A percentile compares a stretch with the other conserved stretches of the same genome.
These are phyloP conservation scores for Chrysolina americana DNA, from an alignment of 2,888 invertebrate genomes.

Conservation along the genomic window DNA sequence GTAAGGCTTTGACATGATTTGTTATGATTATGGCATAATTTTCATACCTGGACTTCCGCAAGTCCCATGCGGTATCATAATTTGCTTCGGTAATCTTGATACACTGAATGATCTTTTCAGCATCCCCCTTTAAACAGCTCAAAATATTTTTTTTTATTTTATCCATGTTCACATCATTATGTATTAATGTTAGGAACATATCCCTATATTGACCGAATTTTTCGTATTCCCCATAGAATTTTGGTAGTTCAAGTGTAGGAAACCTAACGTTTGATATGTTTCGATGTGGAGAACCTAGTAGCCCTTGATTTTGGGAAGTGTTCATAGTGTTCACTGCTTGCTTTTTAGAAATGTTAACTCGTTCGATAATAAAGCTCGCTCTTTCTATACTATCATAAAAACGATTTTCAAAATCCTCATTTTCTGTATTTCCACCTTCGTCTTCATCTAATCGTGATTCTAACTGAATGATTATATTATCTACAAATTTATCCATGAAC, in stretches of 20 bases:
- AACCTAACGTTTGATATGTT: constrained; percentile 2
- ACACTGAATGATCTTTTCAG: not conserved
- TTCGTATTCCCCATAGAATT: constrained; percentile 27
- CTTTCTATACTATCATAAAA: not conserved
- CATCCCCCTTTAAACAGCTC: too few relatives aligned
- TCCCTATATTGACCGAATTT: constrained; percentile 24
- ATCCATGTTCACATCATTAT: too few relatives aligned
- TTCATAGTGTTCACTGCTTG: not conserved
- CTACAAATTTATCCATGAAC: constrained; percentile 15
- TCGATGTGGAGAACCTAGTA: not conserved
- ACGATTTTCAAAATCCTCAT: constrained; percentile 1
- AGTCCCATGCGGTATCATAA: too few relatives aligned
- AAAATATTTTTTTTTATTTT: too few relatives aligned
- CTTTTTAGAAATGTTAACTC: constrained; percentile 3
- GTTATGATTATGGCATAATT: not conserved
- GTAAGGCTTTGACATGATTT: constrained; percentile 20
- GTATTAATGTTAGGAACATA: constrained; percentile 13
- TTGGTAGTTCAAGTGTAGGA: not conserved
- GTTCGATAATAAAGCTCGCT: not conserved
- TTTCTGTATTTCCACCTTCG: not conserved
- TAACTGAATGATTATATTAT: not conserved
- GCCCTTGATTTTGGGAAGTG: not conserved
- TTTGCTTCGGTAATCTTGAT: too few relatives aligned
- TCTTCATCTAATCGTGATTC: constrained; percentile 13
- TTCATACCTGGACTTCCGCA: not conserved